Evolutionary conservation across 2,888 invertebrate genomes (phyloP), one percentile per base, ranked within the genome.

Genomic region (Macrosoma leucophasiata): DNA sequence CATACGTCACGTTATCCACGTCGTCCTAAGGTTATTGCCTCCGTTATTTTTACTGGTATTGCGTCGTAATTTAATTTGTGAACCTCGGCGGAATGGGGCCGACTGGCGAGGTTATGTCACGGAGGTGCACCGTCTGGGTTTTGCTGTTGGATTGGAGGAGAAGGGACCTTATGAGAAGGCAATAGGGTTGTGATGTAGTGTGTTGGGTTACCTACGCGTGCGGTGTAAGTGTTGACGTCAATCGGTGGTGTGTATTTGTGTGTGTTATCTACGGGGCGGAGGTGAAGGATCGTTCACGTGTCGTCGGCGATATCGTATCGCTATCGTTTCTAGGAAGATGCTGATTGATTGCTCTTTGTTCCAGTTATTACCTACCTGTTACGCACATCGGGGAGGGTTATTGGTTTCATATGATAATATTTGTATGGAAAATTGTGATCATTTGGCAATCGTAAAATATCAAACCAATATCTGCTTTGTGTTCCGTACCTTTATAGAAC

Each of bases 211-310:
- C 66, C 69, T 33, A 34, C 24, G 31, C 22, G 30, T 23, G 31
- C 62, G 46, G 53, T 57, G 47, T 46, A 50, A 52, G 61, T 49
- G 43, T 36, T 77, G 78, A 79, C 78, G 78, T 79, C 78, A 78
- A 77, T 76, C 66, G 67, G 65, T 67, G 69, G 68, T 43, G 64
- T 54, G 58, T 59, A 74, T 67, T 68, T 43, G 65, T 54, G 59
- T 58, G 75, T 67, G 71, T 69, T 58, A 58, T 54, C 55, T 55
- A 57, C 50, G 40, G 54, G 54, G 39, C 59, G 57, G 59, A 68
- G 79, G 81, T 81, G 79, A 81, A 77, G 76, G 77, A 63, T 62
- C 61, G 58, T 55, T 68, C 76, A 69, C 73, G 74, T 70, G 71
- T 53, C 56, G 57, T 48, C 53, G 58, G 56, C 44, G 49, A 43